Base-by-base conservation (phyloP, 2,888 invertebrate genomes). In the Tachina fera region DNA sequence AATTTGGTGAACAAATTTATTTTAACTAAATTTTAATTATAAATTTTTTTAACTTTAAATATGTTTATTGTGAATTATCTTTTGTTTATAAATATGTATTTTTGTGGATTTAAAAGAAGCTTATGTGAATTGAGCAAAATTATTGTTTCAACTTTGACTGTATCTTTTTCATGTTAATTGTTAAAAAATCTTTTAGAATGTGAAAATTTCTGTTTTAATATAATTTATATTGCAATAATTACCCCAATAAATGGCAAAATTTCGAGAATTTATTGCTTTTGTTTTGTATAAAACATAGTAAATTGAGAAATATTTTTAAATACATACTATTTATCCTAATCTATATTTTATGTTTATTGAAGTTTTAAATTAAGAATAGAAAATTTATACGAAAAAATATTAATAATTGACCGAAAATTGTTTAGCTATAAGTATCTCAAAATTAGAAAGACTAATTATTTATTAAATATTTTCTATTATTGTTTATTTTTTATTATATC, bases 121-220 rank as follows among this genome's bases (percentile, higher is more conserved):
- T 31, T 58, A 22, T 58, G 4, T 41, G 43, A 43, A 70, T 56
- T 70, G 56, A 70, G 56, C 43, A 70, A 70, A 68, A 41, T 6
- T 68, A 9, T 67, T 9, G 16, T 9, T 49, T 49, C 16, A n/a
- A n/a, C 8, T 51, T 22, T 31, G 9, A 67, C 13, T 31, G 31
- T 1, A 14, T 49, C 4, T 31, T 9, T 49, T 67, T 67, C 11
- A 9, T 47, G 22, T n/a, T n/a, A 65, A 51, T 51, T 19, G 3
- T 51, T 16, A 51, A 31, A 5, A 31, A 31, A 31, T 31, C 31
- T 31, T 31, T 31, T 31, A 6, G 31, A 31, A 31, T 31, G 6
- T 31, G 31, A 31, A 31, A 31, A 31, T 31, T 31, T 5, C 31
- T 31, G 31, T 31, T 31, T 31, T 31, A 6, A 31, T 31, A 0